Conservation (phyloP, 2,888 invertebrate genomes). For the Ommatoiulus sabulosus region DNA sequence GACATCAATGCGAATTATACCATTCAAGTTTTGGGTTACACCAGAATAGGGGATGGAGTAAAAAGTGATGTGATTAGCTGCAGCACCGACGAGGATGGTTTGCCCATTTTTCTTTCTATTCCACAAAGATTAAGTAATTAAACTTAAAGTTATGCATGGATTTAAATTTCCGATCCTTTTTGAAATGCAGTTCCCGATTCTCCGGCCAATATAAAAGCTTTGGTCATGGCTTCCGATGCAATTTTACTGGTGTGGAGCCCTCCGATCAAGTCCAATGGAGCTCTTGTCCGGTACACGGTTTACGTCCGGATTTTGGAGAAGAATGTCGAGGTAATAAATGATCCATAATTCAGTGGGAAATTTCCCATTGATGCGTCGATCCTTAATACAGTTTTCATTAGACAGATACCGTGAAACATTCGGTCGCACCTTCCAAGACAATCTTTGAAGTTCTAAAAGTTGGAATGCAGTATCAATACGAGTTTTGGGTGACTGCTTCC, state of each 20-base stretch:
- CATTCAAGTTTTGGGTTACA: constrained; percentile 67
- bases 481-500: constrained; percentile 66
- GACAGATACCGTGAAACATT: constrained; percentile 58
- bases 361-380: not conserved
- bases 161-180: not conserved
- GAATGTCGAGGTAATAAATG: constrained; percentile 50
- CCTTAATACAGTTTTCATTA: constrained; percentile 12
- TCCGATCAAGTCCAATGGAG: constrained; percentile 57
- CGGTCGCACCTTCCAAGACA: constrained; percentile 62
- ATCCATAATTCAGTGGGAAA: not conserved
- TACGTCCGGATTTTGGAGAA: constrained; percentile 57
- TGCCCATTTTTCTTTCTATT: not conserved
- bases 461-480: constrained; percentile 62
- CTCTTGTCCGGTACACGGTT: constrained; percentile 57
- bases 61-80: constrained; percentile 65
- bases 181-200: constrained; percentile 56
- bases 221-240: constrained; percentile 59
- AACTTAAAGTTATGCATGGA: not conserved
- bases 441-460: constrained; percentile 61
- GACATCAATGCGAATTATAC: constrained; percentile 68
- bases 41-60: constrained; percentile 67
- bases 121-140: not conserved
- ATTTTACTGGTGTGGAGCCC: constrained; percentile 58
- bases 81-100: constrained; percentile 47
- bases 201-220: constrained; percentile 58